Base-by-base conservation (phyloP, 1,140 invertebrate species). In the Zaprionus tsacasi region DNA sequence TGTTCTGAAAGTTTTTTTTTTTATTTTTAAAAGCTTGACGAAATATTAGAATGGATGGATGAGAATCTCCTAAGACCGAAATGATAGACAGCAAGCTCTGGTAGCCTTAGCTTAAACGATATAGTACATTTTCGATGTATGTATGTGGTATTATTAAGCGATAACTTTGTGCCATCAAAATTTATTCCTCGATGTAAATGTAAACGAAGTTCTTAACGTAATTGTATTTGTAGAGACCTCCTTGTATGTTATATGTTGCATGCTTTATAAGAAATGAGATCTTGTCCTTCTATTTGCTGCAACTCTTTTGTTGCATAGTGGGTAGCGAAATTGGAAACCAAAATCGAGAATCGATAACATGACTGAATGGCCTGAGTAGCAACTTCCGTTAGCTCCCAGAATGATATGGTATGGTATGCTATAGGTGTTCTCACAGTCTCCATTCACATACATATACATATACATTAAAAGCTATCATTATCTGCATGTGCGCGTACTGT, bases 181-280 rank as follows among this genome's bases (percentile, higher is more conserved):
- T 64, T 52, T 81, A 64, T 70, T 67, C 57, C 58, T 82, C 57
- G 57, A 55, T 82, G 66, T 82, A 58, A 66, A 68, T 73, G 56
- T 68, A 45, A 59, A 21, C 57, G 50, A n/a, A 38, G 25, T 27
- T 45, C n/a, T 61, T 15, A 64, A 57, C n/a, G 38, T 43, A 56
- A 40, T 15, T 38, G 15, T 15, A 17, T 33, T 17, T 33, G 35
- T 35, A 64, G 6, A 35, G 6, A 30, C 6, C 27, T 30, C 15
- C 33, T 64, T 64, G 30, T 50, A 25, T 7, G 15, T 36, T 43
- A 17, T 60, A 70, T 70, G 50, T 70, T 30, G 27, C 27, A 61
- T 60, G 40, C 40, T 57, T 36, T 17, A 50, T 50, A 50, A n/a
- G 13, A 33, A 52, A 43, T 55, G 35, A 57, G 68, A 45, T 45